phyloP scores from a whole-genome alignment of 2,888 invertebrate species.

The Melipona beecheii region DNA sequence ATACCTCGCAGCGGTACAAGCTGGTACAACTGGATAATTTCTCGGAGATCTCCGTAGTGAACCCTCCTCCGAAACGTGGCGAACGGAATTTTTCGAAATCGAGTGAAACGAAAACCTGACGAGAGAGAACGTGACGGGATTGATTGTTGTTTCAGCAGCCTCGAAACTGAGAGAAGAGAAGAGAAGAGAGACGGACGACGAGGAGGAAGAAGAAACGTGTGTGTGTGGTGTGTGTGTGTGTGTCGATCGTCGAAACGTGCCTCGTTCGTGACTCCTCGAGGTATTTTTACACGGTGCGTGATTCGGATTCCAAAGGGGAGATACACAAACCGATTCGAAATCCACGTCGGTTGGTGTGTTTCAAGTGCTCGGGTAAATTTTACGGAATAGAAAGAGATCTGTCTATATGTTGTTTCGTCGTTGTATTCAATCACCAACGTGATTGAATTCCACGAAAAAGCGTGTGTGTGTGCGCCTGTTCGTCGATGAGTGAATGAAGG shows the following conservation, averaged over 20 bases:
- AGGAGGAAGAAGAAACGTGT: background rate
- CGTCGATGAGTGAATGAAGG: conserved; percentile 58
- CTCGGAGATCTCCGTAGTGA: background rate
- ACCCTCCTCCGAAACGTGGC: too few species aligned
- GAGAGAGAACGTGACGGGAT: too few species aligned
- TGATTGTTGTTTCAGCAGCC: conserved; percentile 10
- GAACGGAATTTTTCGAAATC: conserved; percentile 6
- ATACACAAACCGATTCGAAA: background rate
- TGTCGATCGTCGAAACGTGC: conserved; percentile 47
- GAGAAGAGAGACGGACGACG: too few species aligned
- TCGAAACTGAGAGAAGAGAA: background rate
- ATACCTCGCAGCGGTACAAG: conserved; percentile 44
- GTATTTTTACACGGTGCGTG: conserved; percentile 49
- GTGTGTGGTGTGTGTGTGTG: background rate
- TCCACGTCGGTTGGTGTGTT: background rate
- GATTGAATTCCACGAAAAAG: conserved; percentile 39
- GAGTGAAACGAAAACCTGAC: background rate
- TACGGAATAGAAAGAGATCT: too few species aligned
- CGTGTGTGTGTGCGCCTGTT: conserved; percentile 40
- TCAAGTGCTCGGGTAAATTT: background rate
- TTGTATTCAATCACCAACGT: too few species aligned
- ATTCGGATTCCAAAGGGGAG: background rate
- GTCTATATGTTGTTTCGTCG: too few species aligned
- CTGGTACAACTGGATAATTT: conserved; percentile 43
- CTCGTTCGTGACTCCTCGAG: conserved; percentile 8